phyloP scores from a whole-genome alignment of 2,113 vertebrate species.

The Cisticola juncidis region DNA sequence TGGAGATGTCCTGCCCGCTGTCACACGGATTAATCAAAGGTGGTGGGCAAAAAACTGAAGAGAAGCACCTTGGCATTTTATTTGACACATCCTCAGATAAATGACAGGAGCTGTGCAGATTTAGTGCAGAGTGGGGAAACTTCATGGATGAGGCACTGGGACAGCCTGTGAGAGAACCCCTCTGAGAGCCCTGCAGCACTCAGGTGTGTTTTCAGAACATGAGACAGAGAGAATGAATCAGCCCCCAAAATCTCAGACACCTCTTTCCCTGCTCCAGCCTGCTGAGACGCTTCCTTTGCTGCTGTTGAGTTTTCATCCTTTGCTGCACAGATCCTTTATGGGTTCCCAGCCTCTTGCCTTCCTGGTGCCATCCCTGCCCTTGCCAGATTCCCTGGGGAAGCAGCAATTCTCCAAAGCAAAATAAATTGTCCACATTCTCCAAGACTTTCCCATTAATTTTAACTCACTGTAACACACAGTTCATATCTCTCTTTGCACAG shows the following conservation, averaged over 20 bases:
- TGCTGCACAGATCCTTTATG: background rate
- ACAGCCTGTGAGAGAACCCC: background rate
- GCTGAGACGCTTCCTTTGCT: background rate
- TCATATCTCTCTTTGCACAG: background rate
- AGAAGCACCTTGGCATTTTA: background rate
- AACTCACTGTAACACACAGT: background rate
- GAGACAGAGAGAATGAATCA: background rate
- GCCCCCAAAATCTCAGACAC: background rate
- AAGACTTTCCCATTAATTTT: background rate
- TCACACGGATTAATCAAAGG: background rate
- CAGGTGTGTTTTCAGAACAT: background rate
- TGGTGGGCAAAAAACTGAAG: background rate
- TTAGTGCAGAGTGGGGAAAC: background rate
- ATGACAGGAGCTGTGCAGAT: background rate
- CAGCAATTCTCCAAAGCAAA: background rate
- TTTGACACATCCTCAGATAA: background rate
- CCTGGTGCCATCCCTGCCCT: background rate
- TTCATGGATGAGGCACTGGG: background rate
- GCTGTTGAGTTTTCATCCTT: background rate
- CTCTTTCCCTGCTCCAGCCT: background rate
- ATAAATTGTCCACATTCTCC: background rate
- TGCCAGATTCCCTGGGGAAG: background rate
- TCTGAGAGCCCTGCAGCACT: background rate
- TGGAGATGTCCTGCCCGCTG: background rate
- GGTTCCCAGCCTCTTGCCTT: background rate